Conservation (phyloP, 2,797 vertebrate species). For the Amphiprion clarkii region DNA sequence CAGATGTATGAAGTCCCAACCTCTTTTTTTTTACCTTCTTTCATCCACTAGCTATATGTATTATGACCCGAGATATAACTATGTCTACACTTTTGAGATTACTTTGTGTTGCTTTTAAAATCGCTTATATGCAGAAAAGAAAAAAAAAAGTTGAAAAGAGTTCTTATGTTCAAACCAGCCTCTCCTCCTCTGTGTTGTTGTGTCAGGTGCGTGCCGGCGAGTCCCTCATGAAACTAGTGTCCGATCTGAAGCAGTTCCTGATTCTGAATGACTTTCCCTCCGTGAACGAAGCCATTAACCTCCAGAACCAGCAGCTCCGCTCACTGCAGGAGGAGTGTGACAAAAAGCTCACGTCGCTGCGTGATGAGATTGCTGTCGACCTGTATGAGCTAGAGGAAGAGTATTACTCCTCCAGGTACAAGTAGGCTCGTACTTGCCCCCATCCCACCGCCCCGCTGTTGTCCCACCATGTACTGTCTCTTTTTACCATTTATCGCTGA, state of each 20-base stretch:
- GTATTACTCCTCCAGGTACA: conserved; percentile 99
- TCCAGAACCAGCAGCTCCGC: conserved; percentile 94
- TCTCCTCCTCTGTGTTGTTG: conserved; percentile 37
- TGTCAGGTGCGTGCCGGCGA: conserved; percentile 95
- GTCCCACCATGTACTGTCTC: conserved; percentile 56
- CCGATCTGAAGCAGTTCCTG: conserved; percentile 97
- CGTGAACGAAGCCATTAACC: conserved; percentile 96
- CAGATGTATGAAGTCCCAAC: too few species aligned
- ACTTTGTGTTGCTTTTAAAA: neutral
- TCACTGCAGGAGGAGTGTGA: conserved; percentile 96
- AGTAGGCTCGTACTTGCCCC: conserved; percentile 86
- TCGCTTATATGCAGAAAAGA: neutral
- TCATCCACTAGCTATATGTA: too few species aligned
- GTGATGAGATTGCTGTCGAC: conserved; percentile 97
- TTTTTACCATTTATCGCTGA: conserved; percentile 60
- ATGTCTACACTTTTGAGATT: neutral
- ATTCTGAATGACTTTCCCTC: conserved; percentile 98
- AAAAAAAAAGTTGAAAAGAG: neutral
- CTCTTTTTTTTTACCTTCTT: too few species aligned
- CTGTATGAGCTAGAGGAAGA: conserved; percentile 99
- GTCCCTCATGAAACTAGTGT: conserved; percentile 98
- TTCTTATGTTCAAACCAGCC: neutral
- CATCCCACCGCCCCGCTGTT: conserved; percentile 58
- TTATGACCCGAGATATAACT: too few species aligned
- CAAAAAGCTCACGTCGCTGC: conserved; percentile 93